phyloP scores from a whole-genome alignment of 2,888 invertebrate species.

The Chloroclystis v-ata region DNA sequence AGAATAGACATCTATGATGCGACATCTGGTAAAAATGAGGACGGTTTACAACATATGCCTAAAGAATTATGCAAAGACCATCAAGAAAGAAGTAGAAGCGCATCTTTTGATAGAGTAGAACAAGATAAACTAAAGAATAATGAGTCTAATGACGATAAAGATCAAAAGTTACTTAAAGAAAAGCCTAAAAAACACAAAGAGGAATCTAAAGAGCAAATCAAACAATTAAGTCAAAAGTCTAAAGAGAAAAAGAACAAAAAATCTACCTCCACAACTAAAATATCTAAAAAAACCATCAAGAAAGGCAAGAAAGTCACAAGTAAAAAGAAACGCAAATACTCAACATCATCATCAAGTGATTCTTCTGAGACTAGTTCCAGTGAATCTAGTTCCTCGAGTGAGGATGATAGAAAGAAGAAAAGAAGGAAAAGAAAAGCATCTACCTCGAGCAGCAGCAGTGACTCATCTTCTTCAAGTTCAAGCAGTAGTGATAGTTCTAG shows the following conservation, averaged over 20 bases:
- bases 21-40: constrained; percentile 1
- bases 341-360: constrained; percentile 58
- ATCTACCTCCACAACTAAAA: constrained; percentile 8
- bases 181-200: constrained; percentile 10
- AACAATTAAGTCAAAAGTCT: constrained; percentile 2
- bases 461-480: constrained; percentile 38
- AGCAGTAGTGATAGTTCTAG: constrained; percentile 35
- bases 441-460: constrained; percentile 57
- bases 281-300: constrained; percentile 12
- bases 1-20: constrained; percentile 9
- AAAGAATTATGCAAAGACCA: constrained; percentile 5
- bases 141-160: constrained; percentile 10
- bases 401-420: constrained; percentile 50
- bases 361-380: constrained; percentile 59
- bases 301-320: constrained; percentile 23
- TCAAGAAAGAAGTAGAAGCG: constrained; percentile 22
- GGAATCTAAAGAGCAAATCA: constrained; percentile 4
- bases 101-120: constrained; percentile 10
- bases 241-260: constrained; percentile 8
- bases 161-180: constrained; percentile 8
- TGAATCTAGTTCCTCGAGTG: constrained; percentile 61
- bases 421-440: constrained; percentile 52
- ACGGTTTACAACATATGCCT: no score
- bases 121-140: background rate
- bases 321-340: constrained; percentile 53